These are phyloP conservation scores for Cynaeus angustus DNA, from an alignment of 2,888 invertebrate species.

Conservation along the genomic window DNA sequence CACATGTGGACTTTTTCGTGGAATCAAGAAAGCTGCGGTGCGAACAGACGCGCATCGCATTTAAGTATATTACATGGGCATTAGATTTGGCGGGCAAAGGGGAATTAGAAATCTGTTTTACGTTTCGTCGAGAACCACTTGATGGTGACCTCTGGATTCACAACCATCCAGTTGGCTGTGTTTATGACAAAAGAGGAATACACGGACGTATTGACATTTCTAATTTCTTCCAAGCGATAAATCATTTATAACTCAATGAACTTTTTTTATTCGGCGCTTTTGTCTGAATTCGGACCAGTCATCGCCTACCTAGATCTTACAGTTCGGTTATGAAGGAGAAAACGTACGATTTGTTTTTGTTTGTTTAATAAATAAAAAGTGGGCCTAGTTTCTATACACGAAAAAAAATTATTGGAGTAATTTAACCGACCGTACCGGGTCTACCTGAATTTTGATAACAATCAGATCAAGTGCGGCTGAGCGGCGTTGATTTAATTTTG, in stretches of 20 bases:
- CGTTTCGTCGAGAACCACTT: constrained; percentile 13
- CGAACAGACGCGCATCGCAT: constrained; percentile 37
- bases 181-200: constrained; percentile 13
- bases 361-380: constrained; percentile 28
- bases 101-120: constrained; percentile 16
- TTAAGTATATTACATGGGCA: constrained; percentile 27
- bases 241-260: constrained; percentile 37
- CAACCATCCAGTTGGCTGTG: not conserved
- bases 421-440: constrained; percentile 20
- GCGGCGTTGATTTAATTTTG: constrained; percentile 14
- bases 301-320: constrained; percentile 34
- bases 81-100: constrained; percentile 23
- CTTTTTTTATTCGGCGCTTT: constrained; percentile 20
- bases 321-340: not conserved
- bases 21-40: constrained; percentile 38
- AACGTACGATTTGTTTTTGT: constrained; percentile 20
- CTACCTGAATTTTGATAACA: constrained; percentile 18
- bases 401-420: constrained; percentile 26
- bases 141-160: constrained; percentile 17
- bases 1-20: constrained; percentile 39
- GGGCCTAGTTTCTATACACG: constrained; percentile 18
- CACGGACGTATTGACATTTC: constrained; percentile 31
- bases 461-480: not conserved
- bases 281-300: constrained; percentile 19
- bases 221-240: constrained; percentile 29